Evolutionary conservation across 2,113 vertebrate species (phyloP), one percentile per base, ranked within the genome.

Genomic region (Cromileptes altivelis): DNA sequence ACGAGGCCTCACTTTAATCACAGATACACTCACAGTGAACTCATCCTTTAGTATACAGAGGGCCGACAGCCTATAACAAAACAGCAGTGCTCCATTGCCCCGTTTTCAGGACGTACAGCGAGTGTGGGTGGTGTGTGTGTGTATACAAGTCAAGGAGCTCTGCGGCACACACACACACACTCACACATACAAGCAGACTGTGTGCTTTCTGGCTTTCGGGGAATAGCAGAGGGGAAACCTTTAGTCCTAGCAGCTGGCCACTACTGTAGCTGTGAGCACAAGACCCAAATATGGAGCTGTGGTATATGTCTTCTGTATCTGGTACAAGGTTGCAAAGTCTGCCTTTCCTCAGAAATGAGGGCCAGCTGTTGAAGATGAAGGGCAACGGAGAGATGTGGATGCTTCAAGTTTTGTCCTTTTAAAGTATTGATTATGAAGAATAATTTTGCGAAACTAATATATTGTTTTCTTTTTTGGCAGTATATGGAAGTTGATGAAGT

Each of bases 221-320:
- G 87, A 91, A 91, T 17, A 72, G 80, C 75, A 57, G 62, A 37
- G 75, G 81, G 85, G 57, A 88, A 92, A 90, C 75, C 76, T 92
- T 89, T 89, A 70, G 82, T 85, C 89, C 70, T 18, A 72, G 80
- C 91, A 93, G 92, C 92, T 94, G 91, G 89, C 79, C 81, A 87
- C 78, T 83, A 87, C 88, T 84, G 75, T 83, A 85, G 82, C 90
- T 85, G 76, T 64, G 82, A 91, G 76, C 75, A 61, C 53, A 33
- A 91, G 85, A 85, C 69, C 93, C 89, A 93, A 93, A 94, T 93
- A 93, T 89, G 94, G 94, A 91, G 87, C 77, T 82, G 71, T 80
- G 79, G 75, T 91, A 82, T 82, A 90, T 45, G 86, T 90, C 84
- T 88, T 76, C 80, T 75, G 84, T 85, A 90, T 93, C 91, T 93